Conservation (phyloP, 2,113 vertebrate genomes). For the Colius striatus region DNA sequence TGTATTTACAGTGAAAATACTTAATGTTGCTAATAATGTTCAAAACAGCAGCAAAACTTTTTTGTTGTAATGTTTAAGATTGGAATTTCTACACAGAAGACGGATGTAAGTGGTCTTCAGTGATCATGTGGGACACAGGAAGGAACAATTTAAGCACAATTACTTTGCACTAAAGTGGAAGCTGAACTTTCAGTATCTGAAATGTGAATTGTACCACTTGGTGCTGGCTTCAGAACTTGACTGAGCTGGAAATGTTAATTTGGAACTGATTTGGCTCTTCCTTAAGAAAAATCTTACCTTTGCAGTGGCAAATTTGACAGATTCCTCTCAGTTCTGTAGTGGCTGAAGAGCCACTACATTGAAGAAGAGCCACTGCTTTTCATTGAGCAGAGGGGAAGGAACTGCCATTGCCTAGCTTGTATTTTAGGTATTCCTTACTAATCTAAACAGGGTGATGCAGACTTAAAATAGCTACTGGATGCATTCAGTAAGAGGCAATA, state of each 20-base stretch:
- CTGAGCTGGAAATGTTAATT: neutral
- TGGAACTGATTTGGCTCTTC: neutral
- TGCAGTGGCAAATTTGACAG: neutral
- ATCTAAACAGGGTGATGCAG: neutral
- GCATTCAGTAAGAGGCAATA: neutral
- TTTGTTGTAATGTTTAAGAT: neutral
- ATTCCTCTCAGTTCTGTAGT: neutral
- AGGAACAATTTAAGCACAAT: neutral
- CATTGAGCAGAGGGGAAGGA: neutral
- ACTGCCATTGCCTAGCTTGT: neutral
- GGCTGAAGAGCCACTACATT: too few relatives aligned
- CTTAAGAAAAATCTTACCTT: neutral
- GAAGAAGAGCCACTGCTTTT: too few relatives aligned
- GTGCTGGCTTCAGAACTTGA: neutral
- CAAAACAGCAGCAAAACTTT: neutral
- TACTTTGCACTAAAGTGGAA: neutral
- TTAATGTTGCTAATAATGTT: neutral
- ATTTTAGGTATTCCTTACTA: neutral
- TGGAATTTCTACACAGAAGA: neutral
- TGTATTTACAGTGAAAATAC: neutral
- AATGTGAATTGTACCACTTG: neutral
- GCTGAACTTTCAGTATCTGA: neutral
- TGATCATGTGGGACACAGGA: neutral
- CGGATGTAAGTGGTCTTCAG: neutral
- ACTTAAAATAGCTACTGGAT: neutral